Percentiles rank a stretch among this genome's conserved stretches.
These are phyloP conservation scores for Halisarca cf. caerulea DNA, from an alignment of 37 sponge, comb jelly and placozoan genomes.

Conservation along the genomic window DNA sequence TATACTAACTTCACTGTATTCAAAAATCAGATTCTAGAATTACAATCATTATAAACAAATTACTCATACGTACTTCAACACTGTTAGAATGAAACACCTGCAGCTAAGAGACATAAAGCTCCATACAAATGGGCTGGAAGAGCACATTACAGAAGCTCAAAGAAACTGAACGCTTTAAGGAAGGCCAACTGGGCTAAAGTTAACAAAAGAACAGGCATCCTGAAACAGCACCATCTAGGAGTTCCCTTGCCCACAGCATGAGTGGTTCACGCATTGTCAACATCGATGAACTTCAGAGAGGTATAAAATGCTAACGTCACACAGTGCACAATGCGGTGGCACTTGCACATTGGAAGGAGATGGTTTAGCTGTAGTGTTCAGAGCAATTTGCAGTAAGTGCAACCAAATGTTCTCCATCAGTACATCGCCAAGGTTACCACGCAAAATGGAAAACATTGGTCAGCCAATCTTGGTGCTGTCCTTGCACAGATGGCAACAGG, in stretches of 20 bases:
- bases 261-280: slow-evolving; percentile 6
- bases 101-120: too few species aligned
- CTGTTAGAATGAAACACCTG: too few species aligned
- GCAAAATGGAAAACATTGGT: slow-evolving; percentile 5
- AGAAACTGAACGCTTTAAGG: too few species aligned
- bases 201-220: neutral
- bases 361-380: slow-evolving; percentile 16
- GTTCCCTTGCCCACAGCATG: neutral
- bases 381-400: slow-evolving; percentile 8
- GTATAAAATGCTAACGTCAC: neutral
- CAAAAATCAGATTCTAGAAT: too few species aligned
- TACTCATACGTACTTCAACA: too few species aligned
- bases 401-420: neutral
- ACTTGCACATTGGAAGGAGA: neutral
- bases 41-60: too few species aligned
- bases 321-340: slow-evolving; percentile 9
- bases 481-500: slow-evolving; percentile 60
- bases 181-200: neutral
- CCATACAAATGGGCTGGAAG: too few species aligned
- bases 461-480: slow-evolving; percentile 48
- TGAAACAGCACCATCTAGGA: too few species aligned
- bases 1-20: too few species aligned
- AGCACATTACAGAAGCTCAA: too few species aligned
- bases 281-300: neutral
- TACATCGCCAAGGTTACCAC: neutral